Base-by-base conservation (phyloP, 2,797 vertebrate species). In the Hirundo rustica region DNA sequence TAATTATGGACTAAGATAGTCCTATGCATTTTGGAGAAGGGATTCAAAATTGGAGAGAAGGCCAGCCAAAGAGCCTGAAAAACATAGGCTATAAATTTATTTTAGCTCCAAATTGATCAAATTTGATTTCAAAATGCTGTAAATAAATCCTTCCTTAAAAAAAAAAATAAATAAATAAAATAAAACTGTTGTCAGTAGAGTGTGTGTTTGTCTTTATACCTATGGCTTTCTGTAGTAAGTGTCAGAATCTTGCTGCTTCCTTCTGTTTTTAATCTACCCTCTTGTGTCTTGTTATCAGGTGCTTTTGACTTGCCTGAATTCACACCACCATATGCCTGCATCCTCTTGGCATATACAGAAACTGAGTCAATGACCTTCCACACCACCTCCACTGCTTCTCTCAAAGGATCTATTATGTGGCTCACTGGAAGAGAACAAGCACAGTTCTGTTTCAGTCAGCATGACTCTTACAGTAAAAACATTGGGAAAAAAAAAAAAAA, bases 391-490 rank as follows among this genome's bases (percentile, higher is more conserved):
- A 86, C 87, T 71, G 65, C 85, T 89, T 38, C 72, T 92, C 94
- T 97, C 94, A 97, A 97, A 97, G 96, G 88, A 80, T 84, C 92
- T 88, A 92, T 97, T 97, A 96, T 96, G 89, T 92, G 75, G 84
- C 93, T 92, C 72, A 73, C 73, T 93, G 51, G 70, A 96, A 95
- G 82, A 95, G 94, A 94, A 96, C 92, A 97, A 96, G 77, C 62
- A 81, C 4, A 0, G 89, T 95, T 96, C 96, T 96, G 95, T 97
- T 96, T 93, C 88, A 97, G 86, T 93, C 97, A 96, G 96, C 94
- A 94, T 91, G 96, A 96, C 88, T 95, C 74, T 83, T 92, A 88
- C 68, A 96, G 88, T 92, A 94, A 93, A 96, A 96, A 96, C 84
- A 95, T 53, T 55, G 67, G n/a, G n/a, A n/a, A n/a, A n/a, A n/a